Base-by-base conservation (phyloP, 2,797 vertebrate genomes). In the Syngnathus acus region DNA sequence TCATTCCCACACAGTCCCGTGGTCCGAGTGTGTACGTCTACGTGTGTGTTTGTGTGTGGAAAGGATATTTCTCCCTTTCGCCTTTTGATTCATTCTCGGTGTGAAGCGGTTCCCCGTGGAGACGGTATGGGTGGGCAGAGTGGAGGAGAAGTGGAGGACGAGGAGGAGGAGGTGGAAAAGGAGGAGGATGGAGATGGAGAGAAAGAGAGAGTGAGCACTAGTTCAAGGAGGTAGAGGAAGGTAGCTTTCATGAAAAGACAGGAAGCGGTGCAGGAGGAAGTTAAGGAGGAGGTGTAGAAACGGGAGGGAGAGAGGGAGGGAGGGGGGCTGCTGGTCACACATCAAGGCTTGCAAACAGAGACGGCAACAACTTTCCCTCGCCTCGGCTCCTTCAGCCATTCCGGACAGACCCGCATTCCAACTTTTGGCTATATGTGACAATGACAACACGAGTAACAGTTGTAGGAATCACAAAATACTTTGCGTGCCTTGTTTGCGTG, bases 341-440 rank as follows among this genome's bases (percentile, higher is more conserved):
- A 96, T 97, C 95, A 97, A 95, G 96, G 94, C 93, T 90, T 92
- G 93, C 84, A 94, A 90, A 99, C 95, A 98, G 97, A 96, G 93
- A 91, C 82, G 78, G 89, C 91, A 85, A 91, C 93, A 94, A 91
- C 92, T 93, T 92, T 92, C 70, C 78, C 70, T 43, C 2, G 26
- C 26, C 26, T 82, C 72, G 68, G 70, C 69, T 78, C 76, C 73
- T 76, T 83, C 69, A 78, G 70, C 68, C 78, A 75, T 86, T 74
- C 68, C 19, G n/a, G 50, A 77, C 73, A 81, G 80, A 83, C 80
- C 80, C 80, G 74, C 76, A 76, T 80, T 85, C 26, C 2, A 32
- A 32, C 26, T 32, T 32, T 32, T 32, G 26, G 26, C 4, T 47
- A 14, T 47, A 11, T 47, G 45, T 47, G 45, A 10, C 9, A 43